These are phyloP conservation scores for Hippocampus kuda DNA, from an alignment of 2,797 vertebrate genomes.

Conservation along the genomic window DNA sequence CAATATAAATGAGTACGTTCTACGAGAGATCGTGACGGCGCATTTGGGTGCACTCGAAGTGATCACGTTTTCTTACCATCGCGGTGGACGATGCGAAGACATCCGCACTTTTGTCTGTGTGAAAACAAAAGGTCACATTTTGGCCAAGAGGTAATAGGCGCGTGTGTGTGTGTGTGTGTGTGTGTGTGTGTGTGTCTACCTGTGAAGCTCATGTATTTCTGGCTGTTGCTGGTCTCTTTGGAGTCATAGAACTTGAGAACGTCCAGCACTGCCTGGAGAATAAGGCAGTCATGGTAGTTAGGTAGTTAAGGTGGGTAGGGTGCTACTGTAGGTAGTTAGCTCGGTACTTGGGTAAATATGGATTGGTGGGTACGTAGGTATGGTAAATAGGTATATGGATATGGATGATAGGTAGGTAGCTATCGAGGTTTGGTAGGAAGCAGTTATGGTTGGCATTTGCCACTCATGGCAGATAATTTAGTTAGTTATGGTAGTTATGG, in stretches of 20 bases:
- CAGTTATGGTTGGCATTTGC: too few species aligned
- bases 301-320: neutral
- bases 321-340: too few species aligned
- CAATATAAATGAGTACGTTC: too few species aligned
- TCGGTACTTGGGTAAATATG: too few species aligned
- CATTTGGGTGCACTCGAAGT: neutral
- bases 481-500: too few species aligned
- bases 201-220: slow-evolving; percentile 98
- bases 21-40: neutral
- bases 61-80: slow-evolving; percentile 67
- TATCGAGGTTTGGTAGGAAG: too few species aligned
- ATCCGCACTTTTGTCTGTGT: slow-evolving; percentile 81
- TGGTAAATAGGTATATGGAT: too few species aligned
- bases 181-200: slow-evolving; percentile 53
- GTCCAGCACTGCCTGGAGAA: slow-evolving; percentile 74
- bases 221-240: slow-evolving; percentile 87
- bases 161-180: neutral
- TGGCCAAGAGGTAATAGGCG: neutral
- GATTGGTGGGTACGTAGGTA: too few species aligned
- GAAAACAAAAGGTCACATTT: slow-evolving; percentile 4
- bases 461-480: too few species aligned
- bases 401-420: too few species aligned
- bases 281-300: neutral
- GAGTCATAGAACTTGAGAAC: slow-evolving; percentile 93
- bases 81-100: slow-evolving; percentile 78